Percentiles rank a stretch among this genome's conserved stretches.
phyloP scores from a whole-genome alignment of 2,888 invertebrate genomes.

The Panopea generosa region DNA sequence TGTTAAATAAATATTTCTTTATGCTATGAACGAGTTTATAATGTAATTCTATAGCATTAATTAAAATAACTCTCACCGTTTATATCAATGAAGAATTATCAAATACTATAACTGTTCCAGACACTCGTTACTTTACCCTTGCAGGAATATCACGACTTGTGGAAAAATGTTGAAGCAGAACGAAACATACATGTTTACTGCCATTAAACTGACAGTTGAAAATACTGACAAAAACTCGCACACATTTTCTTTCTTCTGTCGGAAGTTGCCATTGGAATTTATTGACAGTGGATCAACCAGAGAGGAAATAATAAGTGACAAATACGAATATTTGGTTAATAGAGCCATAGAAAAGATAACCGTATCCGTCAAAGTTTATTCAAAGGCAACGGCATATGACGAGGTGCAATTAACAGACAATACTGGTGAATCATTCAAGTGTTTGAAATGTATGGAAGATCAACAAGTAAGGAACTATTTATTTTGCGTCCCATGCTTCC shows the following conservation, averaged over 20 bases:
- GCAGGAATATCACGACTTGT: conserved; percentile 13
- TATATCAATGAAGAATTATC: too few species aligned
- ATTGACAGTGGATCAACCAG: not conserved
- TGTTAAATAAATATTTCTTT: too few species aligned
- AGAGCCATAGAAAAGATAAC: conserved; percentile 7
- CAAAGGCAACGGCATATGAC: conserved; percentile 6
- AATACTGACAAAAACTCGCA: conserved; percentile 12
- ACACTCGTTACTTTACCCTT: not conserved
- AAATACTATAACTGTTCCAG: too few species aligned
- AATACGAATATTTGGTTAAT: conserved; percentile 37
- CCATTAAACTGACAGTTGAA: conserved; percentile 4
- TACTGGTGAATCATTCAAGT: too few species aligned
- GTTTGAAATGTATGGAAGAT: too few species aligned
- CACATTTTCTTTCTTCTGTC: conserved; percentile 33
- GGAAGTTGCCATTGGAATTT: conserved; percentile 12
- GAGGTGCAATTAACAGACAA: conserved; percentile 19
- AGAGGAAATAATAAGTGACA: conserved; percentile 25
- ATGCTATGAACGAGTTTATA: too few species aligned
- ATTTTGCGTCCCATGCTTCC: too few species aligned
- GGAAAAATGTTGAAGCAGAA: conserved; percentile 26
- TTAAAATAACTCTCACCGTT: too few species aligned
- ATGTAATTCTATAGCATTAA: too few species aligned
- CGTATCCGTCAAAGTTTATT: conserved; percentile 14
- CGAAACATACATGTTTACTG: conserved; percentile 6
- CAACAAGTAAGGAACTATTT: too few species aligned